phyloP scores from a whole-genome alignment of 2,888 invertebrate species.

The Trachelus iudaicus region DNA sequence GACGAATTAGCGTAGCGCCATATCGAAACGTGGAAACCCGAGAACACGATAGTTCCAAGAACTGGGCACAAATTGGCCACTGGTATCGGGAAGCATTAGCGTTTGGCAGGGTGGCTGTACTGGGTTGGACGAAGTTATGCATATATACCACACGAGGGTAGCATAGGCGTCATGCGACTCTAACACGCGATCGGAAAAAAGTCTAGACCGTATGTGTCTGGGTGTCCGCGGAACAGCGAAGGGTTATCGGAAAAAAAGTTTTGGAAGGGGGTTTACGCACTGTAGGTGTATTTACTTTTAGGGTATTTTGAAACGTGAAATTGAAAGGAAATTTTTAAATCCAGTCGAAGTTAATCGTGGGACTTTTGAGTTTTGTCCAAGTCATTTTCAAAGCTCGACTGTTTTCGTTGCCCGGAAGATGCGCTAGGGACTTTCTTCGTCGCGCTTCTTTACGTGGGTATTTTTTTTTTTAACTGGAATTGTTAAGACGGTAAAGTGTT shows the following conservation, averaged over 20 bases:
- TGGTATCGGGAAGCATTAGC: constrained; percentile 12
- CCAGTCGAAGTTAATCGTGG: no score
- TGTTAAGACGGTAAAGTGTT: no score
- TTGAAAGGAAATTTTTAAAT: no score
- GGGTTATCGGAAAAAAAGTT: background rate
- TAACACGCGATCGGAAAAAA: constrained; percentile 50
- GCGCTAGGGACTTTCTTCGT: no score
- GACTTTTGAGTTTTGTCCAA: no score
- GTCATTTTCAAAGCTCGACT: no score
- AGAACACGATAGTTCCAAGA: constrained; percentile 14
- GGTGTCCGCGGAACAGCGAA: background rate
- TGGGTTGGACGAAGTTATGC: background rate
- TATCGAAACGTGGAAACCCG: background rate
- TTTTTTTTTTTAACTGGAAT: no score
- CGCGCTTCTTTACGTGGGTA: no score
- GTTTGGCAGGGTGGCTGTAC: constrained; percentile 1
- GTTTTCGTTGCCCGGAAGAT: no score
- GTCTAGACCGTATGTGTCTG: constrained; percentile 11
- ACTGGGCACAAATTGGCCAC: constrained; percentile 15
- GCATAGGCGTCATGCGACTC: constrained; percentile 44
- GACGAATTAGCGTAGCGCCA: background rate
- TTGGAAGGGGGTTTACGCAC: no score
- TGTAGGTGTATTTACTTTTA: no score
- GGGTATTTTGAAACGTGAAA: no score
- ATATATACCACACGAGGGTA: background rate